Conservation (phyloP, 2,888 invertebrate species). For the Salpingus planirostris region DNA sequence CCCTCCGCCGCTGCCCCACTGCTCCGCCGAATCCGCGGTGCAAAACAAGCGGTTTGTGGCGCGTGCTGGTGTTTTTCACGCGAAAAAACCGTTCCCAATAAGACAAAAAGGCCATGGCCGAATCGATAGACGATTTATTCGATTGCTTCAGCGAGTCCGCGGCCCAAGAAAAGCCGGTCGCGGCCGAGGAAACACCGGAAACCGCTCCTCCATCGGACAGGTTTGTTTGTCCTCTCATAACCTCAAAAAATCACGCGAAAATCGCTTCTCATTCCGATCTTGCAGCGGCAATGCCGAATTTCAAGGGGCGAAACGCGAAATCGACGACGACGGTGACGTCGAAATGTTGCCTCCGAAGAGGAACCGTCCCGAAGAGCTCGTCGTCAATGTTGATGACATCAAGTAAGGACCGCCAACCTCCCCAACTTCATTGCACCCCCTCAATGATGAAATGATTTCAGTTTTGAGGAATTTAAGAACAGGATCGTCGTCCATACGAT, state of each 20-base stretch:
- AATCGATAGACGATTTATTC: conserved; percentile 39
- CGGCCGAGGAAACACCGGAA: conserved; percentile 13
- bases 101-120: conserved; percentile 32
- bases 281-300: conserved; percentile 20
- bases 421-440: background rate
- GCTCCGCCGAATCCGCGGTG: no score
- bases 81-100: no score
- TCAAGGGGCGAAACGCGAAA: conserved; percentile 30
- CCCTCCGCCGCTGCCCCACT: no score
- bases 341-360: no score
- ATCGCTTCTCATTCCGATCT: conserved; percentile 7
- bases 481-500: conserved; percentile 82
- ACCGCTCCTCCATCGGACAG: conserved; percentile 13
- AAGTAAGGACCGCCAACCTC: conserved; percentile 26
- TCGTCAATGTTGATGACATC: conserved; percentile 33
- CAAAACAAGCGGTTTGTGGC: no score
- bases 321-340: conserved; percentile 22
- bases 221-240: conserved; percentile 18
- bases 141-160: conserved; percentile 35
- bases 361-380: conserved; percentile 32
- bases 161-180: conserved; percentile 14
- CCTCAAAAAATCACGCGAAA: conserved; percentile 24
- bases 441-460: conserved; percentile 34
- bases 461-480: conserved; percentile 66
- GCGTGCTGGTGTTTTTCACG: no score